These are phyloP conservation scores for Nipponia nippon DNA, from an alignment of 2,113 vertebrate species.

Conservation along the genomic window DNA sequence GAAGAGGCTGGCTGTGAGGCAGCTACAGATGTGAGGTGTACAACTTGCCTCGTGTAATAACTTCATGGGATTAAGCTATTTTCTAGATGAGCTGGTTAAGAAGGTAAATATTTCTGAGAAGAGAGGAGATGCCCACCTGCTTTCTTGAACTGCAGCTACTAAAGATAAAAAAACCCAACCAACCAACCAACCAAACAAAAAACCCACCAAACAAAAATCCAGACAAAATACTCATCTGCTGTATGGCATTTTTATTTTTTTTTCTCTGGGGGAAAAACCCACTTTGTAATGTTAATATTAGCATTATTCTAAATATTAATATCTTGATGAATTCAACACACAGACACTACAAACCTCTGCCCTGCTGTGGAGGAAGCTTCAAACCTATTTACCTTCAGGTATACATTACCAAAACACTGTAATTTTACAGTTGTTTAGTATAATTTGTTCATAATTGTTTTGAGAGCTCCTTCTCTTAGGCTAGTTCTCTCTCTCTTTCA, in stretches of 20 bases:
- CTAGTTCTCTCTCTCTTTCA: not conserved
- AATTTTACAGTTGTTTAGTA: not conserved
- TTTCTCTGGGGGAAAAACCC: rapidly evolving
- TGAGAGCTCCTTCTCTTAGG: not conserved
- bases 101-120: not conserved
- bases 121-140: not conserved
- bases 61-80: not conserved
- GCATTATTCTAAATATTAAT: not conserved
- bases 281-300: not conserved
- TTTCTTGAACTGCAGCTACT: not conserved
- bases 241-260: not conserved
- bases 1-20: not conserved
- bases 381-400: not conserved
- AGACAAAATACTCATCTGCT: not conserved
- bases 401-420: not conserved
- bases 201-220: too few species aligned
- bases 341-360: not conserved
- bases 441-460: not conserved
- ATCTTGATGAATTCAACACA: not conserved
- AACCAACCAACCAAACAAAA: too few species aligned
- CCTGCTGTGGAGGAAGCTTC: not conserved
- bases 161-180: not conserved
- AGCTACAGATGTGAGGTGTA: not conserved
- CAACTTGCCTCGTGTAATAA: not conserved
- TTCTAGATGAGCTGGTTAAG: not conserved